Conservation (phyloP, 2,888 invertebrate genomes). For the Trypoxylon attenuatum region DNA sequence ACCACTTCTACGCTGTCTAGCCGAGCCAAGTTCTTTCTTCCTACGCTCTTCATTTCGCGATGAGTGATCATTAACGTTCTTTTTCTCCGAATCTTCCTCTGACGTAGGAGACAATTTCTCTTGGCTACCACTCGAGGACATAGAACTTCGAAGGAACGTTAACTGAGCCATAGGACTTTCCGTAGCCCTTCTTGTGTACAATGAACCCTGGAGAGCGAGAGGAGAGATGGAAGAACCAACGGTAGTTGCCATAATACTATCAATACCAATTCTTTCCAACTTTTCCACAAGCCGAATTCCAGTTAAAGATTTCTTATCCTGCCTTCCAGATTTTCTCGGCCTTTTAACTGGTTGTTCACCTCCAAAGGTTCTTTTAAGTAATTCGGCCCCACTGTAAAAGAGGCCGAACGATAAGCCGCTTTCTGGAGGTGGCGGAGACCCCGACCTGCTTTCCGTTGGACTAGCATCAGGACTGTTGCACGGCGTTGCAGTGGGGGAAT, state of each 20-base stretch:
- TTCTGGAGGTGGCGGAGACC: constrained; percentile 77
- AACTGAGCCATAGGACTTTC: constrained; percentile 88
- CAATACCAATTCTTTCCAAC: constrained; percentile 82
- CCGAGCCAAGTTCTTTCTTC: constrained; percentile 65
- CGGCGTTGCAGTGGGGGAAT: constrained; percentile 90
- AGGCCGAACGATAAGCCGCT: constrained; percentile 74
- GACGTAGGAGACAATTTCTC: constrained; percentile 58
- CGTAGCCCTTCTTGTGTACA: constrained; percentile 79
- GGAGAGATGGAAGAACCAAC: constrained; percentile 78
- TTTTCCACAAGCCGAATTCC: constrained; percentile 80
- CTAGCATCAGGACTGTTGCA: constrained; percentile 88
- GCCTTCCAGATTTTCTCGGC: constrained; percentile 32
- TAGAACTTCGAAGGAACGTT: constrained; percentile 80
- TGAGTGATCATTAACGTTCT: background rate
- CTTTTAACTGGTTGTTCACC: constrained; percentile 69
- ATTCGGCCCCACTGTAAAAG: constrained; percentile 80
- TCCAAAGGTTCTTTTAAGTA: constrained; percentile 79
- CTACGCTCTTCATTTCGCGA: constrained; percentile 7
- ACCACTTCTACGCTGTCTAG: constrained; percentile 76
- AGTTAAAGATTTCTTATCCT: constrained; percentile 74
- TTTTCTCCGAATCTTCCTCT: background rate
- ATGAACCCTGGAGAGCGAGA: constrained; percentile 79
- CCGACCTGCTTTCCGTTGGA: constrained; percentile 77
- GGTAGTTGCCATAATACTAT: constrained; percentile 80
- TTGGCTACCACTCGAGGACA: constrained; percentile 71